Base-by-base conservation (phyloP, 2,888 invertebrate genomes). In the Siphonodentalium dalli region DNA sequence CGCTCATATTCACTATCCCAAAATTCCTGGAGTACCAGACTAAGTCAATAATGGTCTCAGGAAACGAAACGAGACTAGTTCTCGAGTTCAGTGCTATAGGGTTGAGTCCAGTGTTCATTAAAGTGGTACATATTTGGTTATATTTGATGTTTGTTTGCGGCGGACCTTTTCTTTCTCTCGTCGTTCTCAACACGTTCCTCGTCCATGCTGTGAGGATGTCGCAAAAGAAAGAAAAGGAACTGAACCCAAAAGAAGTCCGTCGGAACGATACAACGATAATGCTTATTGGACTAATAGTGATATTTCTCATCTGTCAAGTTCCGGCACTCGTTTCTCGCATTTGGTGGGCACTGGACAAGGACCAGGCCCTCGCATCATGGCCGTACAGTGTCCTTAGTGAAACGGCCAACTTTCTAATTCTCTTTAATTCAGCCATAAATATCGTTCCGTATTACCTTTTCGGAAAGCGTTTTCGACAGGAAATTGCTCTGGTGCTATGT, bases 401-500 rank as follows among this genome's bases (percentile, higher is more conserved):
- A 60, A 69, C 77, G 9, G 74, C 72, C 27, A 80, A 77, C 63
- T 78, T 81, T 49, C 68, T 81, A 5, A 76, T 81, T 31, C 70
- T 75, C 24, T 57, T 80, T 9, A 82, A 82, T 65, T 80, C 80
- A 23, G 79, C 81, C 49, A 74, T 79, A 37, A 81, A 82, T 66
- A 79, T 81, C 59, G 72, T 81, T 47, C 80, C 80, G 48, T 82
- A 82, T 64, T 81, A 80, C 58, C 75, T 81, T 54, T 82, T 82
- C 54, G 79, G 81, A 18, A 62, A 71, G 51, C 70, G 73, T 47
- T 81, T 81, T 57, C 71, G 81, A 5, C 61, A 61, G 24, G 75
- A 80, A n/a, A n/a, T n/a, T n/a, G n/a, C n/a, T n/a, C n/a, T n/a
- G n/a, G n/a, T n/a, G n/a, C n/a, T n/a, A n/a, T n/a, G n/a, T n/a